Evolutionary conservation across 2,888 invertebrate species (phyloP).

Genomic region (Scotopteryx bipunctaria): DNA sequence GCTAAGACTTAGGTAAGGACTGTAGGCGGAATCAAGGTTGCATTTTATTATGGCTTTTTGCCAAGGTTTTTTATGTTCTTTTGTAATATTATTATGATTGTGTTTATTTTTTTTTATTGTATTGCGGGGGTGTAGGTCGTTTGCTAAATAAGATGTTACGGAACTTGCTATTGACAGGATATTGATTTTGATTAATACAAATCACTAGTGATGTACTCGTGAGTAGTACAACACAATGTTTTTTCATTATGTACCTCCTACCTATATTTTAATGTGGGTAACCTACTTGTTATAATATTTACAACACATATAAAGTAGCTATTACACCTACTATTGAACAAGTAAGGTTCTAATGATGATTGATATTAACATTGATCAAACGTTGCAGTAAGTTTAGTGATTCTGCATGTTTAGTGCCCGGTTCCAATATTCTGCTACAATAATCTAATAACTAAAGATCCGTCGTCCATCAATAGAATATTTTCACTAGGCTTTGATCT

Average conservation of each 20-base stretch:
- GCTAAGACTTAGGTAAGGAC: constrained; percentile 51
- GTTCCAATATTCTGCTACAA: too few species aligned
- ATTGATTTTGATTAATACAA: constrained; percentile 11
- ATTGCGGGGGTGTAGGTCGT: constrained; percentile 40
- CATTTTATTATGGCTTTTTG: constrained; percentile 49
- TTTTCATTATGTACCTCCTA: background rate
- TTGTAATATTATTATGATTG: constrained; percentile 42
- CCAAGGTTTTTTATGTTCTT: constrained; percentile 53
- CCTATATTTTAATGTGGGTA: background rate
- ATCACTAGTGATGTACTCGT: too few species aligned
- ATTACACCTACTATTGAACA: constrained; percentile 6
- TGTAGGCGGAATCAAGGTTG: constrained; percentile 51
- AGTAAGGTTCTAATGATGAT: constrained; percentile 16
- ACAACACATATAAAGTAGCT: too few species aligned
- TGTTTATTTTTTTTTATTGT: constrained; percentile 45
- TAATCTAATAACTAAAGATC: too few species aligned
- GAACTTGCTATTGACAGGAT: constrained; percentile 5
- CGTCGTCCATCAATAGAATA: too few species aligned
- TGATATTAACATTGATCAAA: background rate
- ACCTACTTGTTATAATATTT: background rate
- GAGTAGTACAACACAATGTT: too few species aligned
- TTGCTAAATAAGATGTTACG: constrained; percentile 32
- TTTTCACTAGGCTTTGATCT: too few species aligned
- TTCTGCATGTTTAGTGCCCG: too few species aligned
- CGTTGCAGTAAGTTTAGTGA: too few species aligned